Evolutionary conservation across 2,797 vertebrate genomes (phyloP), one percentile per base, ranked within the genome.

Genomic region (Liparis tanakae): DNA sequence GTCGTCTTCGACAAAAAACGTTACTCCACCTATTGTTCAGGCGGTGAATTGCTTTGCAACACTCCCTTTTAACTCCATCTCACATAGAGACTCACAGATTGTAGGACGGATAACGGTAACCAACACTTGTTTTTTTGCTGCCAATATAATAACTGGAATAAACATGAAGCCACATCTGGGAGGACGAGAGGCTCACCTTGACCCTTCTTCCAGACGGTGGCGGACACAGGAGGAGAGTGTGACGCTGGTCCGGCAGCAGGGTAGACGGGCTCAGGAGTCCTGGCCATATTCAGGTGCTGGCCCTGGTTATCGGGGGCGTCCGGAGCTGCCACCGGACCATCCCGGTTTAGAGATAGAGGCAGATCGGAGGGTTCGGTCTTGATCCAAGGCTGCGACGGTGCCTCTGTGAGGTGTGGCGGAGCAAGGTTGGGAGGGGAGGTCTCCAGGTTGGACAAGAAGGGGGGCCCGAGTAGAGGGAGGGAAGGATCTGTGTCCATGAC

Each of bases 181-280:
- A 78, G 22, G 12, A 37, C 10, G 33, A 37, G 56, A 46, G 22
- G 22, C 64, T 95, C 86, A 98, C 97, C 97, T 96, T 96, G 96
- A 85, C 90, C 96, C 86, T 97, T 97, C 83, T 94, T 98, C 97
- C 97, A 98, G 77, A 96, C 78, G 0, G 95, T 94, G 1, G 94
- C 90, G 67, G 95, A 94, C 15, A 87, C 83, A 0, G 95, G 43
- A 20, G 74, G 68, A 70, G 87, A 88, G 22, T 78, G 14, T 84
- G 92, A 80, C 87, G 76, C 61, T 79, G 76, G 90, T 90, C 50
- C 93, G 92, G 22, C 88, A 88, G 93, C 70, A 87, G 93, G 15
- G 0, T 17, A 78, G 18, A 56, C 0, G 1, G 64, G 2, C 53
- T 82, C 88, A 4, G 65, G 60, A 39, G 59, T 71, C 25, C n/a